These are phyloP conservation scores for Amblyjoppa proteus DNA, from an alignment of 2,888 invertebrate genomes.

Conservation along the genomic window DNA sequence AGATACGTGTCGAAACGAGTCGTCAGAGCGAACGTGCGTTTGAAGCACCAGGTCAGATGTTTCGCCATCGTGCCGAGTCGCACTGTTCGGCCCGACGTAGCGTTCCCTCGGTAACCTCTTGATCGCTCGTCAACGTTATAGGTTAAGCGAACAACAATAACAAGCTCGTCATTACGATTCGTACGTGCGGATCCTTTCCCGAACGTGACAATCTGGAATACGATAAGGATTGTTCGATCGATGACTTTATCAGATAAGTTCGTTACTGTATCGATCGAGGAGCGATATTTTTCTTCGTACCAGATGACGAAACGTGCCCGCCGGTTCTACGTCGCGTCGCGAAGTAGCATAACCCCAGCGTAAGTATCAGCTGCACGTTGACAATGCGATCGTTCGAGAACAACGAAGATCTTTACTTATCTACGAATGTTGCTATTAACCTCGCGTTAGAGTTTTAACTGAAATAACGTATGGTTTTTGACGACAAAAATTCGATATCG, in stretches of 20 bases:
- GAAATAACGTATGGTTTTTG: not conserved
- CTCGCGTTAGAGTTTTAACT: too few relatives aligned
- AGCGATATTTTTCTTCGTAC: not conserved
- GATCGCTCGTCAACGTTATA: constrained; percentile 16
- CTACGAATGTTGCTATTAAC: too few relatives aligned
- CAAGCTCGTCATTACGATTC: not conserved
- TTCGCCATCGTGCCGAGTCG: constrained; percentile 50
- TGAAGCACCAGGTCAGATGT: constrained; percentile 53
- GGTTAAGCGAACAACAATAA: constrained; percentile 37
- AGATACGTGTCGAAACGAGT: constrained; percentile 15
- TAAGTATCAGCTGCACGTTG: not conserved
- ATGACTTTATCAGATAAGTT: not conserved
- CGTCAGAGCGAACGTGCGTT: constrained; percentile 18
- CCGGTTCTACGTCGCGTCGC: not conserved
- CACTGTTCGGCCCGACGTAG: not conserved
- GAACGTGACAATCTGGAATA: not conserved
- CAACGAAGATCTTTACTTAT: not conserved
- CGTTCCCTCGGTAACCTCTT: not conserved
- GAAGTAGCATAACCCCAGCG: not conserved
- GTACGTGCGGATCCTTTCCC: not conserved
- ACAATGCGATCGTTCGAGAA: not conserved
- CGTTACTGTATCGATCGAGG: not conserved
- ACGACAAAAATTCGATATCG: not conserved
- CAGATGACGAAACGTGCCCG: not conserved
- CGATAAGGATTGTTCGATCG: not conserved